phyloP scores from a whole-genome alignment of 2,113 vertebrate genomes.

The Albula glossodonta region DNA sequence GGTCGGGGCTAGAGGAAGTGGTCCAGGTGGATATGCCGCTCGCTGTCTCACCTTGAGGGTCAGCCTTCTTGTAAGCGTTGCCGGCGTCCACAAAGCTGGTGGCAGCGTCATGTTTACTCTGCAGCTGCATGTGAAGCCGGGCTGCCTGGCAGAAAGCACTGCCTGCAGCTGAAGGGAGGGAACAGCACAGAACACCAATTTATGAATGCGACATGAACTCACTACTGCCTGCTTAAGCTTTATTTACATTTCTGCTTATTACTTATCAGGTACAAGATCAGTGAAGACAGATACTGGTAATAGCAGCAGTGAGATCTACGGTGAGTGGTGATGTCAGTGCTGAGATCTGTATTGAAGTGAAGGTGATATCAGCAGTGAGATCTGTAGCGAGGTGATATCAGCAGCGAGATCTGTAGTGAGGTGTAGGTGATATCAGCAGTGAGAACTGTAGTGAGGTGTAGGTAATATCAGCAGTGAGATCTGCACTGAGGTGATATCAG shows the following conservation, averaged over 20 bases:
- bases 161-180: conserved; percentile 77
- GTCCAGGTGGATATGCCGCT: background rate
- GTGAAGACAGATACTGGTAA: too few relatives aligned
- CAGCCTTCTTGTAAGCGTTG: conserved; percentile 94
- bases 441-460: too few relatives aligned
- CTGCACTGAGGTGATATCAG: too few relatives aligned
- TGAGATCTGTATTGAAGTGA: too few relatives aligned
- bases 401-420: too few relatives aligned
- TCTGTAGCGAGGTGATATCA: too few relatives aligned
- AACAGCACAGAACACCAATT: background rate
- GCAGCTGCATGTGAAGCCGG: conserved; percentile 93
- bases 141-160: conserved; percentile 94
- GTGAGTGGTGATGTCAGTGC: too few relatives aligned
- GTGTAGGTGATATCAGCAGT: too few relatives aligned
- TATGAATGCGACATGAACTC: too few relatives aligned
- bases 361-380: too few relatives aligned
- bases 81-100: conserved; percentile 95
- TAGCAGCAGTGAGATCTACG: too few relatives aligned
- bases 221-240: background rate
- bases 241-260: background rate
- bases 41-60: conserved; percentile 83
- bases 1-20: background rate
- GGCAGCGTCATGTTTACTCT: conserved; percentile 95
- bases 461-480: too few relatives aligned
- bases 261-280: background rate